phyloP scores from a whole-genome alignment of 2,888 invertebrate genomes.

The Chymomyza fuscimana region DNA sequence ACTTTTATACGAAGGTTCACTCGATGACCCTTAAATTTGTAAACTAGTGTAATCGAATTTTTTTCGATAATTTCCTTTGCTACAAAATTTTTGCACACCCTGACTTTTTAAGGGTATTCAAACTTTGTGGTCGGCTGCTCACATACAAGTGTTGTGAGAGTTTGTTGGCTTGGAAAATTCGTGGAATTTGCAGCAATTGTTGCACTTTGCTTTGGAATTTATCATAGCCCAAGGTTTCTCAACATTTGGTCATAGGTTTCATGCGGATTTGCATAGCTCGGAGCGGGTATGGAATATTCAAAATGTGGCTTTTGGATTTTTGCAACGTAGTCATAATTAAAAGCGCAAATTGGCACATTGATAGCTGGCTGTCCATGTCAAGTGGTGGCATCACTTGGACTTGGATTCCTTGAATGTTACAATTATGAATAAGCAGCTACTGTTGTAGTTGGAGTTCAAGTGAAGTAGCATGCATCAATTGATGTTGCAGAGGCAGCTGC shows the following conservation, averaged over 20 bases:
- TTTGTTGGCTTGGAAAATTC: conserved; percentile 29
- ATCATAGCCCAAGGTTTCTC: conserved; percentile 44
- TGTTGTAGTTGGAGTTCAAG: conserved; percentile 25
- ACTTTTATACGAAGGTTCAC: too few species aligned
- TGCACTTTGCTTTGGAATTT: conserved; percentile 64
- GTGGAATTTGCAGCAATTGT: conserved; percentile 62
- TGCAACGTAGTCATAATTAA: conserved; percentile 45
- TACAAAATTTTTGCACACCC: background rate
- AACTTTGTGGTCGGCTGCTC: too few species aligned
- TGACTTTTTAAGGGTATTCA: too few species aligned
- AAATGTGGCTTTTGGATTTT: conserved; percentile 19
- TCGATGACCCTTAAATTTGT: too few species aligned
- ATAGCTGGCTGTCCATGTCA: conserved; percentile 3
- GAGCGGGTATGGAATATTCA: background rate
- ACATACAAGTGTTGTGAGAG: too few species aligned
- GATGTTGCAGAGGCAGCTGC: conserved; percentile 8
- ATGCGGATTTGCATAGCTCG: background rate
- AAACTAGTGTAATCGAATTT: too few species aligned
- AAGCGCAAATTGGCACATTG: conserved; percentile 48
- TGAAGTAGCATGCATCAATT: conserved; percentile 22
- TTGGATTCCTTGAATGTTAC: background rate
- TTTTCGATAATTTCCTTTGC: too few species aligned
- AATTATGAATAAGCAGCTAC: conserved; percentile 54
- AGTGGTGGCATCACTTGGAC: background rate
- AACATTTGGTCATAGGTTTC: background rate